Base-by-base conservation (phyloP, 2,113 vertebrate genomes). In the Pangasianodon gigas region DNA sequence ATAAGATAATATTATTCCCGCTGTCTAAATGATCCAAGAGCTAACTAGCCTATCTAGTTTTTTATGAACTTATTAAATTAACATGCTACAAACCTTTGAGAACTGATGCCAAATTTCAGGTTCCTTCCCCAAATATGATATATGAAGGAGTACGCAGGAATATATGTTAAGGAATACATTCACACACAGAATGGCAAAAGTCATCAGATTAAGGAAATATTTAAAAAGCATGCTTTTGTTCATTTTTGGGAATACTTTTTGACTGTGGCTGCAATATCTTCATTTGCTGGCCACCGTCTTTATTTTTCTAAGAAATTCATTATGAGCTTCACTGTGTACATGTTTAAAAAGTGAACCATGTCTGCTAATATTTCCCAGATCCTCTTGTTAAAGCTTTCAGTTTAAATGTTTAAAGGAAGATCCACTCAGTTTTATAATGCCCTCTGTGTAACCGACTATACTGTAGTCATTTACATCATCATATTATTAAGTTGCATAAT, bases 401-500 rank as follows among this genome's bases (percentile, higher is more conserved):
- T 29, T 29, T 51, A 46, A 69, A 69, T 16, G 21, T 29, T 80
- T 37, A 26, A 88, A 71, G 62, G 60, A 51, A 24, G 46, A 69
- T 37, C 24, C 24, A 16, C 19, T 67, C 46, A 37, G 9, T 69
- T 88, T 54, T 82, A 14, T 81, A 21, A 4, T 37, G 16, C 65
- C 10, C 51, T 67, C 62, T 19, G 56, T 69, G 6, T 67, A 6
- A 83, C 51, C 29, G 21, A 83, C 48, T 56, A 29, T 67, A 37
- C 58, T 37, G 29, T 54, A 69, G 19, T 52, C 74, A 79, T 80
- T 89, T 3, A n/a, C 58, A 89, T 89, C 74, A 54, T 52, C 0
- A 87, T 79, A 86, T 90, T 6, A 32, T 87, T 37, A 67, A 65
- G 41, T 92, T 92, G 86, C 89, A 92, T 90, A 92, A 94, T 92